Base-by-base conservation (phyloP, 2,113 vertebrate species). In the Centropus bengalensis region DNA sequence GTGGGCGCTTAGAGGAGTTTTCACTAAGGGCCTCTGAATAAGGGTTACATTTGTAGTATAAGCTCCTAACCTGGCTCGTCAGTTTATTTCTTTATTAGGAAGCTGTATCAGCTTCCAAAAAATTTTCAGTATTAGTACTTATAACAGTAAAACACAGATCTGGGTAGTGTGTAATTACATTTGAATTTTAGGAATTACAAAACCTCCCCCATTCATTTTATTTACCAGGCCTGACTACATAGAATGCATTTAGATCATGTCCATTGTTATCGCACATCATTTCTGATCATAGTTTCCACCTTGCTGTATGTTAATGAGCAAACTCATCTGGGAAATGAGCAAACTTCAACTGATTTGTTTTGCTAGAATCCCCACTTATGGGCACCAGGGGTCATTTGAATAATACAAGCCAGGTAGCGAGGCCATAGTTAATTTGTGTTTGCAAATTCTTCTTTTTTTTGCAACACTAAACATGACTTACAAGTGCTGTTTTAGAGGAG, bases 11-110 rank as follows among this genome's bases (percentile, higher is more conserved):
- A 56, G 44, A 76, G 86, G 79, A 56, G 63, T 84, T 97, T 89
- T 93, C 86, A 88, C 87, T 86, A 62, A 91, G 94, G 71, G 85
- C 12, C 58, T 94, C 73, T 91, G 89, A 74, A 45, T 90, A 94
- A 95, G 60, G 73, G 52, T 70, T n/a, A 36, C 3, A 8, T 60
- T 49, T 1, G 12, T 15, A 60, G 52, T 4, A 15, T 27, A 81
- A 66, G 21, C n/a, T 45, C 81, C 49, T 60, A 44, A 83, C 33
- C 22, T 8, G 19, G 7, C 64, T 88, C 84, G 47, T 64, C 54
- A 75, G 49, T 81, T 88, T 77, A 59, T 52, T 86, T 30, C 69
- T 76, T 78, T 26, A 52, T 62, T 59, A 59, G 38, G 71, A 74
- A 77, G 67, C 3, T 42, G 19, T 26, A 82, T 74, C 71, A 38